Evolutionary conservation across 2,888 invertebrate species (phyloP).

Genomic region (Electrophaes corylata): DNA sequence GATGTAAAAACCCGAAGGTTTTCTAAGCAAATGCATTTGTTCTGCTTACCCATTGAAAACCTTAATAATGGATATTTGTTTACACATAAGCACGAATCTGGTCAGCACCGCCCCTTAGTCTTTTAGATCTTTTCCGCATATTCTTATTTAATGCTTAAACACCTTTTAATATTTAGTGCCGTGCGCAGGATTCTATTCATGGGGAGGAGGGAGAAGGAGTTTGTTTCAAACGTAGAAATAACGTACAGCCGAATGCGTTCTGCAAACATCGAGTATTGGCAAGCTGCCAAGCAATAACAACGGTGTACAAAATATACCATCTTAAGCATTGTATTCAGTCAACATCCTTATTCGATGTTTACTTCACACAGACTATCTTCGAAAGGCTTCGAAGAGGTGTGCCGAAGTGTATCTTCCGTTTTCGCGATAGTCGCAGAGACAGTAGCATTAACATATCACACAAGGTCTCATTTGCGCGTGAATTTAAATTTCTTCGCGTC

Average conservation of each 20-base stretch:
- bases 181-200: constrained; percentile 15
- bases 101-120: constrained; percentile 7
- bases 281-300: neutral
- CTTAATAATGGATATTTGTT: too few relatives aligned
- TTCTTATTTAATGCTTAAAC: constrained; percentile 15
- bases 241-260: neutral
- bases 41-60: too few relatives aligned
- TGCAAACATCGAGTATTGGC: neutral
- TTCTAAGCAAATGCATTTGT: too few relatives aligned
- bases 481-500: neutral
- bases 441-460: neutral
- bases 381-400: neutral
- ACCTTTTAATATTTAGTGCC: constrained; percentile 1
- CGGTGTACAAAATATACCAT: neutral
- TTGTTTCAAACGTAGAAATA: neutral
- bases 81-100: neutral
- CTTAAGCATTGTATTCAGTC: neutral
- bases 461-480: neutral
- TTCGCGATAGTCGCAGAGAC: neutral
- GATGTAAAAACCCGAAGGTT: too few relatives aligned
- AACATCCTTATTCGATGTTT: neutral
- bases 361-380: neutral
- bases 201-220: constrained; percentile 12
- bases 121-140: constrained; percentile 15
- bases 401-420: neutral